Conservation (phyloP, 2,888 invertebrate species). For the Priocnemis perturbator region DNA sequence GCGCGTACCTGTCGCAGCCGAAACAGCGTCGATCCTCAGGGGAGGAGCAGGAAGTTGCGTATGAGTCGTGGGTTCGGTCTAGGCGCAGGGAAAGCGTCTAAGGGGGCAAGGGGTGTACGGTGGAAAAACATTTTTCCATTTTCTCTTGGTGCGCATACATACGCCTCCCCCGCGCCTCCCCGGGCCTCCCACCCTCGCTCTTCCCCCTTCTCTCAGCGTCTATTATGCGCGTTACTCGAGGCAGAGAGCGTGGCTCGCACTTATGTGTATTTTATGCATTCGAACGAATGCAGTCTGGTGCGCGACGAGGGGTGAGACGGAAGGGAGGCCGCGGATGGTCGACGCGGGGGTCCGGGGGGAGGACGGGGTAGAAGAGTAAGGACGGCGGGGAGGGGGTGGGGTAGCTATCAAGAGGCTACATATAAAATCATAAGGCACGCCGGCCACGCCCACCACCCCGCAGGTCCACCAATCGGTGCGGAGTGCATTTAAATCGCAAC, state of each 20-base stretch:
- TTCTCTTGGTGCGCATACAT: slow-evolving; percentile 26
- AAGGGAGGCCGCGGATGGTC: slow-evolving; percentile 22
- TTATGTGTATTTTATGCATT: slow-evolving; percentile 64
- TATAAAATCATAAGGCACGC: slow-evolving; percentile 73
- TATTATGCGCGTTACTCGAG: slow-evolving; percentile 49
- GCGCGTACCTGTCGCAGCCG: not conserved
- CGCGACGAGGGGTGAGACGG: slow-evolving; percentile 24
- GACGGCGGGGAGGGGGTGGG: slow-evolving; percentile 37
- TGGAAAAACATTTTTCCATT: slow-evolving; percentile 66
- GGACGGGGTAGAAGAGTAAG: slow-evolving; percentile 24
- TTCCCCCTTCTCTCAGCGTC: slow-evolving; percentile 45
- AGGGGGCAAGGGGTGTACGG: slow-evolving; percentile 45
- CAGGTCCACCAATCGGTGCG: slow-evolving; percentile 65
- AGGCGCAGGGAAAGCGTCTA: not conserved
- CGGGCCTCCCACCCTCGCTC: slow-evolving; percentile 14
- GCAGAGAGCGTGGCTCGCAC: slow-evolving; percentile 39
- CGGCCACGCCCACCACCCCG: slow-evolving; percentile 73
- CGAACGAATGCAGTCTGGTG: slow-evolving; percentile 51
- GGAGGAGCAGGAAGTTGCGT: slow-evolving; percentile 1
- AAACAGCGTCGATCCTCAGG: not conserved
- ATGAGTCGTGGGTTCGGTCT: not conserved
- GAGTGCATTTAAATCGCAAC: slow-evolving; percentile 73
- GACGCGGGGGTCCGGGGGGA: slow-evolving; percentile 14
- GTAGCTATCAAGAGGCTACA: slow-evolving; percentile 68
- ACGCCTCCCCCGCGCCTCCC: slow-evolving; percentile 37